Percentiles rank a stretch among this genome's conserved stretches.
These are phyloP conservation scores for Poecilus cupreus DNA, from an alignment of 2,888 invertebrate genomes.

Conservation along the genomic window DNA sequence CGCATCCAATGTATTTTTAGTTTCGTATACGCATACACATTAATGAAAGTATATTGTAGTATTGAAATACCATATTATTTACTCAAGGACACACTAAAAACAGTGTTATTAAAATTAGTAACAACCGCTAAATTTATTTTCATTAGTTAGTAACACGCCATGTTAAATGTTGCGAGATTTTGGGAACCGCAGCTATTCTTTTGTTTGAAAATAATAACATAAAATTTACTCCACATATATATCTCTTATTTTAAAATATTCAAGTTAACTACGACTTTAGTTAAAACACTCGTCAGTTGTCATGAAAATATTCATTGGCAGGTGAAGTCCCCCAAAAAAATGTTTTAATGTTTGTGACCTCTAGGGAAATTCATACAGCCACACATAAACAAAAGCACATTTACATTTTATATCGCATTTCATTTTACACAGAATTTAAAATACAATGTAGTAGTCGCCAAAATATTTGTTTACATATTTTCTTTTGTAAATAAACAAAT, in stretches of 20 bases:
- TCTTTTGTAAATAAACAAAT: constrained; percentile 42
- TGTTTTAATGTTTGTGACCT: background rate
- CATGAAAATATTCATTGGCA: no score
- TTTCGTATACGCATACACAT: constrained; percentile 6
- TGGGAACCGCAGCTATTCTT: no score
- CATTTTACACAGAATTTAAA: background rate
- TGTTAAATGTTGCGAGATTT: background rate
- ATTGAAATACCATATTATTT: constrained; percentile 13
- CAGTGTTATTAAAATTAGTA: background rate
- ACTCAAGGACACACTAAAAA: background rate
- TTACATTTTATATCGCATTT: constrained; percentile 16
- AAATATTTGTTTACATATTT: constrained; percentile 3
- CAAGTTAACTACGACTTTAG: no score
- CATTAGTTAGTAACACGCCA: background rate
- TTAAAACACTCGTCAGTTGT: no score
- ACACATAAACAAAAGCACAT: background rate
- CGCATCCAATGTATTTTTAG: constrained; percentile 44
- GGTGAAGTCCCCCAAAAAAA: no score
- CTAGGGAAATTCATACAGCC: background rate
- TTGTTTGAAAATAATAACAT: no score
- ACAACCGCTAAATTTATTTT: background rate
- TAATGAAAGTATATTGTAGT: constrained; percentile 30
- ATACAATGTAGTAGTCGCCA: constrained; percentile 1
- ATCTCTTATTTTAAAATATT: no score
- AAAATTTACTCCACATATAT: no score